Conservation (phyloP, 2,888 invertebrate species). For the Clepsis dumicolana region DNA sequence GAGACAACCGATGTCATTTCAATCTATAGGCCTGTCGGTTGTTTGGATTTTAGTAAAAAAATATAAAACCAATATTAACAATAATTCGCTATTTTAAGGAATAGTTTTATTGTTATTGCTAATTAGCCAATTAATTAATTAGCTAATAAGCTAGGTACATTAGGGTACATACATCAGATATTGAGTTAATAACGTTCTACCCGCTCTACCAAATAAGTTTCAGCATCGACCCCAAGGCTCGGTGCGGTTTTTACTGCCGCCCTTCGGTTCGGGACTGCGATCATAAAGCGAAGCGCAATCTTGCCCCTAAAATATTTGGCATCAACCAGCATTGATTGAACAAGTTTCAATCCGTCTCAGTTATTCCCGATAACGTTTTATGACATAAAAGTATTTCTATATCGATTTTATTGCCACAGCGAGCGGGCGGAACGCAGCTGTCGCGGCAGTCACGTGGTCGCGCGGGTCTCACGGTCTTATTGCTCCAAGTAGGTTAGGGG, state of each 20-base stretch:
- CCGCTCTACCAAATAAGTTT: too few species aligned
- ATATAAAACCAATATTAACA: too few species aligned
- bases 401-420: conserved; percentile 18
- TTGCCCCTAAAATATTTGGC: not conserved
- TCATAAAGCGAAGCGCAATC: not conserved
- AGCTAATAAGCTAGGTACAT: too few species aligned
- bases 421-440: not conserved
- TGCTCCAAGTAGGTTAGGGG: conserved; percentile 21
- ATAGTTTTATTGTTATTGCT: too few species aligned
- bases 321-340: not conserved
- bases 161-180: too few species aligned
- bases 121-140: too few species aligned
- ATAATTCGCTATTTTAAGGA: too few species aligned
- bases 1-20: too few species aligned
- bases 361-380: conserved; percentile 9
- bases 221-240: not conserved
- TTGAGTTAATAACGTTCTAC: too few species aligned
- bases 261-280: not conserved
- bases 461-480: not conserved
- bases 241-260: not conserved
- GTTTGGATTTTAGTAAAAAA: too few species aligned
- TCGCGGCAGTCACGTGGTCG: not conserved
- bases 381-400: not conserved
- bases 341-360: not conserved
- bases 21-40: too few species aligned